These are phyloP conservation scores for Tetrax tetrax DNA, from an alignment of 2,113 vertebrate species.

Conservation along the genomic window DNA sequence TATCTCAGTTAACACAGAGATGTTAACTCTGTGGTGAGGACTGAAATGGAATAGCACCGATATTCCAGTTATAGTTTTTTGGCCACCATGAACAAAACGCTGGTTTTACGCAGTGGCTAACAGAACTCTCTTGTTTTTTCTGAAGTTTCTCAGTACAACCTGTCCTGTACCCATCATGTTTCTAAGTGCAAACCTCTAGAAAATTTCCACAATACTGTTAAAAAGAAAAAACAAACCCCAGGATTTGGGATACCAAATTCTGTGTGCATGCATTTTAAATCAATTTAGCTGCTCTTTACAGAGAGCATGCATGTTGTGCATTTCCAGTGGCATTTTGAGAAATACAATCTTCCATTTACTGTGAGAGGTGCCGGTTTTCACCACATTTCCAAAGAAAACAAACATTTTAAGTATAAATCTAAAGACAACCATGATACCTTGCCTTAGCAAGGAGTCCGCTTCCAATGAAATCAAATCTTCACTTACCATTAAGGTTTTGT, in stretches of 20 bases:
- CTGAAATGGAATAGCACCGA: neutral
- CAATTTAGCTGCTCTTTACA: constrained; percentile 40
- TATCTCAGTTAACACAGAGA: neutral
- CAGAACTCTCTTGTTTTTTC: neutral
- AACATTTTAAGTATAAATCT: constrained; percentile 55
- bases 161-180: neutral
- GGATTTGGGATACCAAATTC: constrained; percentile 9
- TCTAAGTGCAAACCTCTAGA: constrained; percentile 5
- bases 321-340: constrained; percentile 58
- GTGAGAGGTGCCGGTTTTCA: constrained; percentile 49
- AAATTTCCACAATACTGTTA: constrained; percentile 1
- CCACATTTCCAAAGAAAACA: constrained; percentile 52
- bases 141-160: neutral
- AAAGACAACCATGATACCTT: constrained; percentile 47
- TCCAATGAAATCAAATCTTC: constrained; percentile 52
- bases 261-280: constrained; percentile 36
- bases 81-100: neutral
- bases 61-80: neutral
- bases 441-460: constrained; percentile 36
- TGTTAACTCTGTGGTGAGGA: neutral
- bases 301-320: constrained; percentile 49
- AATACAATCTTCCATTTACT: constrained; percentile 57
- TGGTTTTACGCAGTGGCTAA: neutral
- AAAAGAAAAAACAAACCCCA: neutral
- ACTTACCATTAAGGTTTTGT: constrained; percentile 53